Percentiles rank a stretch among this genome's conserved stretches.
Evolutionary conservation across 2,888 invertebrate species (phyloP).

Genomic region (Lacanobia oleracea): DNA sequence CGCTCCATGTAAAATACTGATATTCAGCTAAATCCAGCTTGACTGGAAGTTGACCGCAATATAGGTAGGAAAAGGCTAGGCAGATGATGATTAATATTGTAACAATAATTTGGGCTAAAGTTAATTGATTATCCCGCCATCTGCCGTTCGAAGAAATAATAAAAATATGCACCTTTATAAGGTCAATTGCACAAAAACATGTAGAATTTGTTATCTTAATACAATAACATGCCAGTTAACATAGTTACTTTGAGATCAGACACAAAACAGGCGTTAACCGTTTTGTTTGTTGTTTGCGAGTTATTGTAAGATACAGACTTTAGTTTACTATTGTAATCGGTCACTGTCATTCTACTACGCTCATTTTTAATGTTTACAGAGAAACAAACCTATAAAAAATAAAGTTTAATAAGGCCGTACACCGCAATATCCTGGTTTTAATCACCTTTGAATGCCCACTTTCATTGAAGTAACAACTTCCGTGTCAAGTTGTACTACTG

Average conservation of each 20-base stretch:
- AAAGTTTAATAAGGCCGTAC: background rate
- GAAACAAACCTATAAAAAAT: background rate
- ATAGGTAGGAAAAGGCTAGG: too few species aligned
- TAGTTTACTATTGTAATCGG: conserved; percentile 52
- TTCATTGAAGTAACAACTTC: conserved; percentile 32
- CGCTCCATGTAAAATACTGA: too few species aligned
- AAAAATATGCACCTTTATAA: conserved; percentile 35
- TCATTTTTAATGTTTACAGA: conserved; percentile 4
- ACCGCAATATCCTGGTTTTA: conserved; percentile 5
- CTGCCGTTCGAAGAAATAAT: conserved; percentile 14
- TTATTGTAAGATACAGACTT: conserved; percentile 24
- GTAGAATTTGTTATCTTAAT: conserved; percentile 36
- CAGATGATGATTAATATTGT: too few species aligned
- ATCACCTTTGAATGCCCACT: conserved; percentile 8
- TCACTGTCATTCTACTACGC: conserved; percentile 55
- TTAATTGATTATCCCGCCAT: conserved; percentile 3
- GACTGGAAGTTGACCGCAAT: too few species aligned
- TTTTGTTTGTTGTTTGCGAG: conserved; percentile 52
- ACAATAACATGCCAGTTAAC: conserved; percentile 54
- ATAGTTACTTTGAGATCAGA: conserved; percentile 23
- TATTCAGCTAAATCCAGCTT: too few species aligned
- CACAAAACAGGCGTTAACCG: conserved; percentile 47
- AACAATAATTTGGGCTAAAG: background rate
- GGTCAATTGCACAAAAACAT: conserved; percentile 30
- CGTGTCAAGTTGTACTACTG: conserved; percentile 55